phyloP scores from a whole-genome alignment of 1,140 invertebrate species.

The Coboldia fuscipes region DNA sequence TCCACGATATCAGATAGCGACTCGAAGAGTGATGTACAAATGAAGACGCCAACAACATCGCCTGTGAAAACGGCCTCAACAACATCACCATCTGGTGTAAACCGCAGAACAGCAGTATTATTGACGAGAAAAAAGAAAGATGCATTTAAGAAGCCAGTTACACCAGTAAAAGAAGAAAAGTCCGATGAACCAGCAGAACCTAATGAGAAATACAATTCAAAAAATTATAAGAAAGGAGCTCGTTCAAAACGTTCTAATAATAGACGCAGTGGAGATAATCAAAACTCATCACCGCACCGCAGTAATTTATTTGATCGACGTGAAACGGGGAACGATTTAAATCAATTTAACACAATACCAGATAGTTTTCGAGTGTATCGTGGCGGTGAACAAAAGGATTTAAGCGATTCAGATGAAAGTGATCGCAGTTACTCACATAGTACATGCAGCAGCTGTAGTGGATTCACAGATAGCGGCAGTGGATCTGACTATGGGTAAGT shows the following conservation, averaged over 20 bases:
- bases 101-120: slow-evolving; percentile 63
- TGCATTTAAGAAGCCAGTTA: slow-evolving; percentile 23
- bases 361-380: slow-evolving; percentile 20
- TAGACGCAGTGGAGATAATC: background rate
- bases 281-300: background rate
- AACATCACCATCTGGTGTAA: slow-evolving; percentile 37
- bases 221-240: slow-evolving; percentile 15
- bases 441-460: slow-evolving; percentile 20
- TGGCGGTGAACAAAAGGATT: slow-evolving; percentile 15
- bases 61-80: background rate
- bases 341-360: slow-evolving; percentile 12
- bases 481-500: slow-evolving; percentile 14
- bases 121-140: slow-evolving; percentile 53
- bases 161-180: slow-evolving; percentile 22
- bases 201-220: slow-evolving; percentile 23
- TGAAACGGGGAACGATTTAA: too few relatives aligned
- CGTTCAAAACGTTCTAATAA: background rate
- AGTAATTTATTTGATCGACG: background rate
- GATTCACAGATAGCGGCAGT: slow-evolving; percentile 16
- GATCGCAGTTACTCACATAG: slow-evolving; percentile 15
- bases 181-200: slow-evolving; percentile 14
- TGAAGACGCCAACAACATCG: slow-evolving; percentile 6
- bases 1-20: slow-evolving; percentile 10
- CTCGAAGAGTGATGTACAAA: slow-evolving; percentile 11
- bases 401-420: slow-evolving; percentile 16